Evolutionary conservation across 1,140 invertebrate genomes (phyloP).

Genomic region (Matsumurasca onukii): DNA sequence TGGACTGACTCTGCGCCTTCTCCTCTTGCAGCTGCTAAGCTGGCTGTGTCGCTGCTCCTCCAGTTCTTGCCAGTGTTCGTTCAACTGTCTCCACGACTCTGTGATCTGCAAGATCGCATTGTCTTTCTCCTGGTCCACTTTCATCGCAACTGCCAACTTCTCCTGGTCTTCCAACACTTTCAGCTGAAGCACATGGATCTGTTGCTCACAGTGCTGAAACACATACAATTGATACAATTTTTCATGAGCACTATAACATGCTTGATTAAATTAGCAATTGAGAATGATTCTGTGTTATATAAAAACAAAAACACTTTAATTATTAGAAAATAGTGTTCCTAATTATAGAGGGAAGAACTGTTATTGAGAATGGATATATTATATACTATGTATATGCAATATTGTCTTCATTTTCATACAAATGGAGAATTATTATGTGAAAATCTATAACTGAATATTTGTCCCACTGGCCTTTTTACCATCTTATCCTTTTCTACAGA

Average conservation of each 20-base stretch:
- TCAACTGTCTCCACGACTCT: slow-evolving; percentile 55
- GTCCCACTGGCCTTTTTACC: no score
- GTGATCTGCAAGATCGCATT: slow-evolving; percentile 61
- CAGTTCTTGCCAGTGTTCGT: slow-evolving; percentile 48
- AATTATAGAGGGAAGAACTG: no score
- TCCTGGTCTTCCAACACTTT: slow-evolving; percentile 73
- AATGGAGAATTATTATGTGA: no score
- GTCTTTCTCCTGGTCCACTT: slow-evolving; percentile 74
- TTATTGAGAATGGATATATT: no score
- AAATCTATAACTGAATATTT: no score
- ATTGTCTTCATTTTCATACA: no score
- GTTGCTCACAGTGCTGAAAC: slow-evolving; percentile 71
- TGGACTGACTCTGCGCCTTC: slow-evolving; percentile 36
- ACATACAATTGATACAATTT: background rate
- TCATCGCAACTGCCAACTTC: slow-evolving; percentile 71
- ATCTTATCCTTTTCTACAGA: no score
- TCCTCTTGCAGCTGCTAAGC: slow-evolving; percentile 45
- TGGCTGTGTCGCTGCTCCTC: slow-evolving; percentile 49
- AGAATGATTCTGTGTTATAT: slow-evolving; percentile 9
- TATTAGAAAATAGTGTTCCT: no score
- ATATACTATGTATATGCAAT: no score
- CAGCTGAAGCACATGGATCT: slow-evolving; percentile 71
- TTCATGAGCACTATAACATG: no score
- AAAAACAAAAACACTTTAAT: no score
- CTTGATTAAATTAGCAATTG: background rate